Evolutionary conservation across 2,888 invertebrate species (phyloP).

Genomic region (Eupeodes luniger): DNA sequence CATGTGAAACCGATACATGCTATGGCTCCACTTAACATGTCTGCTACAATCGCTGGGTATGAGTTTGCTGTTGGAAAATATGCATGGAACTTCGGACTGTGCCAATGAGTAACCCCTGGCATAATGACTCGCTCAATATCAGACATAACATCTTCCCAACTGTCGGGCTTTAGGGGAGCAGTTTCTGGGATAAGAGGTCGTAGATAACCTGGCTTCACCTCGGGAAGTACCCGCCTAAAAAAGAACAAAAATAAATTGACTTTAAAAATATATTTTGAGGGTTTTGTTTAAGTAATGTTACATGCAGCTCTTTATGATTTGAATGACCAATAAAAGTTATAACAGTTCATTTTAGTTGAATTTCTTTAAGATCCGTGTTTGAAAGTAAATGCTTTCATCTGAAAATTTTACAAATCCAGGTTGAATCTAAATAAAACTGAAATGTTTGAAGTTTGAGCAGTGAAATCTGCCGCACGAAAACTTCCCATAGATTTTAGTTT

Average conservation of each 20-base stretch:
- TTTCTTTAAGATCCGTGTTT: no score
- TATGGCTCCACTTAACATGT: conserved; percentile 97
- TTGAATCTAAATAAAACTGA: no score
- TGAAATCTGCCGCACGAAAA: no score
- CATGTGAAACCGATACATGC: conserved; percentile 98
- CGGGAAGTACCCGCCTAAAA: conserved; percentile 92
- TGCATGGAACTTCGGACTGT: conserved; percentile 97
- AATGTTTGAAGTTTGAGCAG: no score
- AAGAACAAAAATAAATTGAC: conserved; percentile 10
- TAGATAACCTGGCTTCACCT: conserved; percentile 97
- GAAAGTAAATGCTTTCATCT: no score
- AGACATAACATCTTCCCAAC: conserved; percentile 95
- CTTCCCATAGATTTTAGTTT: no score
- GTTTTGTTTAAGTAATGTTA: no score
- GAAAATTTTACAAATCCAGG: no score
- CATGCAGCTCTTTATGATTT: no score
- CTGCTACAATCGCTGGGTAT: conserved; percentile 96
- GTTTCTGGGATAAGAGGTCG: conserved; percentile 92
- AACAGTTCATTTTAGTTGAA: no score
- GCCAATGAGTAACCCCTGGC: conserved; percentile 99
- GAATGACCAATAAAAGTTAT: no score
- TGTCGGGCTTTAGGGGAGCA: conserved; percentile 93
- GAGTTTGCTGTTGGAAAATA: conserved; percentile 98
- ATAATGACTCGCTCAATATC: conserved; percentile 98
- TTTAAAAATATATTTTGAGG: no score